These are phyloP conservation scores for Meiosimyza platycephala DNA, from an alignment of 2,888 invertebrate genomes.

Conservation along the genomic window DNA sequence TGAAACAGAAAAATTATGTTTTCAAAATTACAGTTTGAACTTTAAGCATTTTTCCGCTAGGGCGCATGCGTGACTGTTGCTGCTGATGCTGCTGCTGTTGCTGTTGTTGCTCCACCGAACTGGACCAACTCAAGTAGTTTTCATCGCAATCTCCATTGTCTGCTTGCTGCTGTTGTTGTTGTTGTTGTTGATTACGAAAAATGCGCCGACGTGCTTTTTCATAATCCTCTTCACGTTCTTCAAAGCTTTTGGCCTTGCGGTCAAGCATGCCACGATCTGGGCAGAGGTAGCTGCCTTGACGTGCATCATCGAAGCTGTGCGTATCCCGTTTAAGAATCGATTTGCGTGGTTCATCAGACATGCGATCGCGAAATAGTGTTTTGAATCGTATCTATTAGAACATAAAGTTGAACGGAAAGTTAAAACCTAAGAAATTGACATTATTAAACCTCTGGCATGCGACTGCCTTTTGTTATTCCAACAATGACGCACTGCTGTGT, in stretches of 20 bases:
- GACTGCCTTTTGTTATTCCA: conserved; percentile 76
- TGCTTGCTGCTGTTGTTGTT: conserved; percentile 53
- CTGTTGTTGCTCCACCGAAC: conserved; percentile 52
- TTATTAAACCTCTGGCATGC: conserved; percentile 63
- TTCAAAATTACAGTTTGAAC: conserved; percentile 59
- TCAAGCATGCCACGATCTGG: conserved; percentile 76
- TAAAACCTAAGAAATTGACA: neutral
- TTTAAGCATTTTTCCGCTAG: conserved; percentile 64
- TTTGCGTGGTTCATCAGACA: conserved; percentile 75
- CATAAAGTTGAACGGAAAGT: neutral
- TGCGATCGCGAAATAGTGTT: conserved; percentile 76
- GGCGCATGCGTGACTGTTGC: conserved; percentile 41
- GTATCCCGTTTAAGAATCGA: conserved; percentile 87
- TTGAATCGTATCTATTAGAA: conserved; percentile 73
- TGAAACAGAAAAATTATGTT: neutral
- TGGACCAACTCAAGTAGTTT: conserved; percentile 51
- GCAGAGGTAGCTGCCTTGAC: conserved; percentile 68
- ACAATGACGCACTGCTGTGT: conserved; percentile 85
- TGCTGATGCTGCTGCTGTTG: conserved; percentile 43
- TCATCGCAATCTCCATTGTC: conserved; percentile 53
- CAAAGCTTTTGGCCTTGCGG: conserved; percentile 84
- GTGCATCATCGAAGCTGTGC: conserved; percentile 81
- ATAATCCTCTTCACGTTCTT: conserved; percentile 92
- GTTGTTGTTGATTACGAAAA: conserved; percentile 69
- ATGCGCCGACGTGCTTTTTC: conserved; percentile 87